Evolutionary conservation across 1,140 invertebrate genomes (phyloP), one percentile per base, ranked within the genome.

Genomic region (Semibalanus balanoides): DNA sequence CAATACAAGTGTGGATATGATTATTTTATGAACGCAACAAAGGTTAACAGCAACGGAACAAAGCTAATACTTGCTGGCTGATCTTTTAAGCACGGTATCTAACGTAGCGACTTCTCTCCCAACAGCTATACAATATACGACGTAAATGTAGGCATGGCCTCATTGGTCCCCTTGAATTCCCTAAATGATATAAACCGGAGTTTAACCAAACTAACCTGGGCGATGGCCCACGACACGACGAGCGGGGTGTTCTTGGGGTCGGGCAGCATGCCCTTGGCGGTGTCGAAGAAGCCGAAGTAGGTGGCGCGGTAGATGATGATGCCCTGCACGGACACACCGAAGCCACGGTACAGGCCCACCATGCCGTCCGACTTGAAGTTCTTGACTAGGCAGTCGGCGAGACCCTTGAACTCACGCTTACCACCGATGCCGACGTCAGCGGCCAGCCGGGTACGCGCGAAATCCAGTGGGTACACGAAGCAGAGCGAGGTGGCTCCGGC

Each of bases 231-330:
- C 81, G 91, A 94, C 80, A 95, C 86, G 76, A 94, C 85, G 82
- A 96, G 86, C 74, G 90, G 90, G 79, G 92, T 93, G 83, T 91
- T 90, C 87, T 93, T 93, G 76, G 91, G 89, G 82, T 95, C 90
- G 78, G 93, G 90, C 80, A 94, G 84, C 87, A 93, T 90, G 79
- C 90, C 92, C 84, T 92, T 94, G 76, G 91, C 89, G 70, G 95
- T 97, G 85, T 98, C 95, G 85, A 94, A 98, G 86, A 95, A 91
- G 80, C 95, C 95, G 84, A 98, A 98, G 88, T 96, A 98, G 79
- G 92, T 89, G 35, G 94, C 95, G 83, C 94, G 87, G 85, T 93
- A 93, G 84, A 93, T 92, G 81, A 93, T 91, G 83, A 93, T 93
- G 82, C 93, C 93, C 84, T 94, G 92, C 69, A 94, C 94, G 73